These are phyloP conservation scores for Aspidiotus destructor DNA, from an alignment of 2,888 invertebrate species.

Conservation along the genomic window DNA sequence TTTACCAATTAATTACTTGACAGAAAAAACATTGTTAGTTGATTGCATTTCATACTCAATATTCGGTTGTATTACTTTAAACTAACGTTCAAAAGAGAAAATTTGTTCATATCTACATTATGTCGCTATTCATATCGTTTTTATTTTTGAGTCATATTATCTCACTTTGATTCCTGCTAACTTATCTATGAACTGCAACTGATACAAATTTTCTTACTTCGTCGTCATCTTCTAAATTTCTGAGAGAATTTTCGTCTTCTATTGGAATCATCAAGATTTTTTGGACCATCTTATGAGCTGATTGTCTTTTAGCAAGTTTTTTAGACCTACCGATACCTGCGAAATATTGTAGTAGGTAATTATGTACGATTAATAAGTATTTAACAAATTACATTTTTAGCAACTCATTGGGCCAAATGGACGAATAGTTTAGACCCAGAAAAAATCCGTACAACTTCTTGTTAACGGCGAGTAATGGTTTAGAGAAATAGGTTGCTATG, in stretches of 20 bases:
- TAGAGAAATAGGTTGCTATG: no score
- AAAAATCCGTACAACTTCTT: not conserved
- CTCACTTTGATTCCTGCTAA: no score
- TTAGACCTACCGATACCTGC: constrained; percentile 86
- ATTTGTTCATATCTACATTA: no score
- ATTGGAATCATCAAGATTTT: constrained; percentile 66
- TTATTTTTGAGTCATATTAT: no score
- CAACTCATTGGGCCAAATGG: not conserved
- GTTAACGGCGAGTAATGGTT: no score
- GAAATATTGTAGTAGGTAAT: constrained; percentile 16
- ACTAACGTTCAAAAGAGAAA: no score
- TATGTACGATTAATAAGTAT: constrained; percentile 1
- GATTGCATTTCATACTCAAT: constrained; percentile 36
- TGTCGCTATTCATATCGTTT: no score
- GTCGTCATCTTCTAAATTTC: constrained; percentile 60
- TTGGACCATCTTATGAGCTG: constrained; percentile 90
- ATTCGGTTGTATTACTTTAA: no score
- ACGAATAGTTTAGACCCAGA: not conserved
- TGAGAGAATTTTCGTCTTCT: constrained; percentile 51
- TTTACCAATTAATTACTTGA: not conserved
- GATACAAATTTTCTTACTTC: constrained; percentile 47
- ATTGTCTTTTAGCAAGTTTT: constrained; percentile 91
- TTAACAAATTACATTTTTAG: not conserved
- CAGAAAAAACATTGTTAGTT: not conserved
- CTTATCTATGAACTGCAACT: no score